A percentile compares a stretch with the other conserved stretches of the same genome.
phyloP scores from a whole-genome alignment of 2,888 invertebrate species.

The Xestoiulus laeticollis region DNA sequence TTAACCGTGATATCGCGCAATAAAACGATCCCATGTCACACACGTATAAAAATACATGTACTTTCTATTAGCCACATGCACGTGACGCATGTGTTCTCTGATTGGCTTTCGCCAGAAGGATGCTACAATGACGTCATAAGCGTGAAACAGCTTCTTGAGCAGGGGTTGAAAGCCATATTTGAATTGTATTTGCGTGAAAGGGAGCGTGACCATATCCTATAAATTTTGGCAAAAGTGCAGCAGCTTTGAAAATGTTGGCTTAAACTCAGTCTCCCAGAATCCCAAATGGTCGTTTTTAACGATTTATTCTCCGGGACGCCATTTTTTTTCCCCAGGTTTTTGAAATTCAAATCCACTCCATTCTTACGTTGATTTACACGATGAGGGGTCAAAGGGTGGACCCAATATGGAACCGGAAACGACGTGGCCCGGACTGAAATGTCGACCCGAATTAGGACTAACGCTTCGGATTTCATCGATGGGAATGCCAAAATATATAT shows the following conservation, averaged over 20 bases:
- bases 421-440: background rate
- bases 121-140: no score
- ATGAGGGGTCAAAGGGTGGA: background rate
- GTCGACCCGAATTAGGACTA: background rate
- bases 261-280: background rate
- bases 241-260: background rate
- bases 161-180: background rate
- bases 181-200: background rate
- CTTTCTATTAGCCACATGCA: no score
- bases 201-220: background rate
- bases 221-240: background rate
- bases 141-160: background rate
- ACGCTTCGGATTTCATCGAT: background rate
- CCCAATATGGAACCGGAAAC: constrained; percentile 14
- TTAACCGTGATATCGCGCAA: no score
- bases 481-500: background rate
- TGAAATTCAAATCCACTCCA: background rate
- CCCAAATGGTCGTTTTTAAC: background rate
- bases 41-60: no score
- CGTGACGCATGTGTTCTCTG: no score
- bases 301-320: background rate
- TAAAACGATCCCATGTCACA: no score
- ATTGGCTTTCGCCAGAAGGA: no score
- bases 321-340: background rate
- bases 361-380: background rate